phyloP scores from a whole-genome alignment of 2,888 invertebrate species.

The Escarpia spicata region DNA sequence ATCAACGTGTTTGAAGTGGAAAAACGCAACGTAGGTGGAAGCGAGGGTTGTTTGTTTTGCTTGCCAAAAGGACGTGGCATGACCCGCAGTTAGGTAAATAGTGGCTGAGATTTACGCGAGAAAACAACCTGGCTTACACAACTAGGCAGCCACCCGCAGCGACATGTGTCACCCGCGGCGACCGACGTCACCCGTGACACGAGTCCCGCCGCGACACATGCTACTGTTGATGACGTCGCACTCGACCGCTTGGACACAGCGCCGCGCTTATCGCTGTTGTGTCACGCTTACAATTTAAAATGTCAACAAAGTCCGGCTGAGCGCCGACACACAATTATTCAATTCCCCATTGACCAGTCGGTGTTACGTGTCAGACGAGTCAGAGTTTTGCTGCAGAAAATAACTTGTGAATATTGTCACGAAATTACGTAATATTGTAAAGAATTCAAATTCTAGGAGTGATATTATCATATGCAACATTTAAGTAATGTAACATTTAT shows the following conservation, averaged over 20 bases:
- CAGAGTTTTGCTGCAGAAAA: neutral
- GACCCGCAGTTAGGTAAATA: conserved; percentile 3
- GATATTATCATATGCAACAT: neutral
- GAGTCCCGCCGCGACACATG: neutral
- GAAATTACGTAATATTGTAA: neutral
- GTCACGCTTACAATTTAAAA: neutral
- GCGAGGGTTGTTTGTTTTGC: neutral
- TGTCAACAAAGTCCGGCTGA: neutral
- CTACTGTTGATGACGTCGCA: neutral
- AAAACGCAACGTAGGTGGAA: conserved; percentile 6
- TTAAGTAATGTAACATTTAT: neutral
- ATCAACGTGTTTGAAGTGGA: neutral
- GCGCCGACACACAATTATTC: neutral
- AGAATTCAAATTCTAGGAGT: neutral
- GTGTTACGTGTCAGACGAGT: neutral
- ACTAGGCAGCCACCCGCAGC: neutral
- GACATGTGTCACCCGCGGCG: neutral
- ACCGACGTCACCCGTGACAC: neutral
- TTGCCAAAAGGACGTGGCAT: neutral
- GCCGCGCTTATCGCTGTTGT: neutral
- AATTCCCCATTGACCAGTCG: neutral
- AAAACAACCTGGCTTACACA: conserved; percentile 6
- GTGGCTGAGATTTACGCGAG: neutral
- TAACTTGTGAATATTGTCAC: neutral
- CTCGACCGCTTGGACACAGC: neutral